These are phyloP conservation scores for Megastigmus dorsalis DNA, from an alignment of 2,888 invertebrate genomes.

Conservation along the genomic window DNA sequence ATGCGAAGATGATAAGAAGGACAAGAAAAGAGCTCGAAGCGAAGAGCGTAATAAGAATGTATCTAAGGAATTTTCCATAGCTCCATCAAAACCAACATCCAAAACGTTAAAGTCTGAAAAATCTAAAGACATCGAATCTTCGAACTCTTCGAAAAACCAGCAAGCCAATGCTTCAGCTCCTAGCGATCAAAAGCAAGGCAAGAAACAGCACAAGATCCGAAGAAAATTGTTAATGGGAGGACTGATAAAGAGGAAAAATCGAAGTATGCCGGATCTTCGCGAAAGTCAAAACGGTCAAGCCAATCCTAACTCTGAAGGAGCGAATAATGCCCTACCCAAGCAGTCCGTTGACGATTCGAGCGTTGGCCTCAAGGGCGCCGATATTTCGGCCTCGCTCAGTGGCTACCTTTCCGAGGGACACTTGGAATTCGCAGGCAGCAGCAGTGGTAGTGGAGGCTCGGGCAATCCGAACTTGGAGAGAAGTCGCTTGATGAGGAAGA, in stretches of 20 bases:
- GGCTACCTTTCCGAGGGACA: conserved; percentile 93
- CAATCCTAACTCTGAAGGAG: conserved; percentile 67
- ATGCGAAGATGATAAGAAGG: conserved; percentile 81
- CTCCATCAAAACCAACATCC: conserved; percentile 75
- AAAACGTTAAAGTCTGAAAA: conserved; percentile 72
- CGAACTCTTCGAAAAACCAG: conserved; percentile 77
- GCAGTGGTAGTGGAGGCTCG: conserved; percentile 74
- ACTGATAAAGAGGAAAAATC: conserved; percentile 89
- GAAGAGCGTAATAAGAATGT: conserved; percentile 88
- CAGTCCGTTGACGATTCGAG: conserved; percentile 84
- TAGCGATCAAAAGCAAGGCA: conserved; percentile 82
- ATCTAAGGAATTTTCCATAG: conserved; percentile 83
- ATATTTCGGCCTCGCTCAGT: conserved; percentile 80
- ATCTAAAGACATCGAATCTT: conserved; percentile 76
- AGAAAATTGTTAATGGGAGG: conserved; percentile 93
- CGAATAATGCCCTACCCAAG: conserved; percentile 67
- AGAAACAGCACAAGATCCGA: conserved; percentile 93
- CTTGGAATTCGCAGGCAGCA: conserved; percentile 81
- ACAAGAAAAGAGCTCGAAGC: conserved; percentile 86
- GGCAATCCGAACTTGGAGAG: conserved; percentile 89
- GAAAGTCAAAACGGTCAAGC: conserved; percentile 82
- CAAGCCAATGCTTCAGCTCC: conserved; percentile 31
- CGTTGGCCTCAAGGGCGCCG: conserved; percentile 80
- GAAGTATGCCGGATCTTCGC: conserved; percentile 93
- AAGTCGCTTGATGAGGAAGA: conserved; percentile 91